Base-by-base conservation (phyloP, 2,888 invertebrate species). In the Parasteatoda lunata region DNA sequence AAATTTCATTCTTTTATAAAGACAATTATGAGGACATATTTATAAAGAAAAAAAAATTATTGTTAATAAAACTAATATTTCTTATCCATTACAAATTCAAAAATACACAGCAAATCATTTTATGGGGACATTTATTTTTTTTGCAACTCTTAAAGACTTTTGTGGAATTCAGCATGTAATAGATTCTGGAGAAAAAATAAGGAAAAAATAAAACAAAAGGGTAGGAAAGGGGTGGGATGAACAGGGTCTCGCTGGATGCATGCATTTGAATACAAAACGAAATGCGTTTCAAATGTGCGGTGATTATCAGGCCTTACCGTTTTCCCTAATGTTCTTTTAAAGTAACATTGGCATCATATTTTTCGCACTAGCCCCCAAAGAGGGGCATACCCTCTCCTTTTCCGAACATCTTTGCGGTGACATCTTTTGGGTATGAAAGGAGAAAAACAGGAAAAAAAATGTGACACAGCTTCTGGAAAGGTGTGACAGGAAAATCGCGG, bases 271-370 rank as follows among this genome's bases (percentile, higher is more conserved):
- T 86, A 70, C 76, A 45, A 80, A 86, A 86, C 85, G 85, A 86
- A 86, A 72, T 66, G 64, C 80, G 85, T 77, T 86, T 65, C 80
- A 77, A 80, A 86, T 86, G 80, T 72, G 15, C 75, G 85, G 85
- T 86, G 85, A 86, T 86, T 86, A 86, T 86, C 85, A 86, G 70
- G 72, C 76, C 70, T 77, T n/a, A 69, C 76, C 70, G 77, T 69
- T 80, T 71, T 76, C 80, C 85, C 85, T 86, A 86, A 86, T 86
- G 85, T 80, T 80, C 85, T 86, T 86, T 86, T 86, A 86, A 86
- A 80, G 76, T 70, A 86, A 86, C 80, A 80, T 52, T 70, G 76
- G 85, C 85, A 86, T 86, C 80, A 80, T 86, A 81, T 80, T 80
- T 86, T 86, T 81, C 85, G 70, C 85, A 86, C 85, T 86, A 86